phyloP scores from a whole-genome alignment of 2,797 vertebrate genomes.

The Trachurus trachurus region DNA sequence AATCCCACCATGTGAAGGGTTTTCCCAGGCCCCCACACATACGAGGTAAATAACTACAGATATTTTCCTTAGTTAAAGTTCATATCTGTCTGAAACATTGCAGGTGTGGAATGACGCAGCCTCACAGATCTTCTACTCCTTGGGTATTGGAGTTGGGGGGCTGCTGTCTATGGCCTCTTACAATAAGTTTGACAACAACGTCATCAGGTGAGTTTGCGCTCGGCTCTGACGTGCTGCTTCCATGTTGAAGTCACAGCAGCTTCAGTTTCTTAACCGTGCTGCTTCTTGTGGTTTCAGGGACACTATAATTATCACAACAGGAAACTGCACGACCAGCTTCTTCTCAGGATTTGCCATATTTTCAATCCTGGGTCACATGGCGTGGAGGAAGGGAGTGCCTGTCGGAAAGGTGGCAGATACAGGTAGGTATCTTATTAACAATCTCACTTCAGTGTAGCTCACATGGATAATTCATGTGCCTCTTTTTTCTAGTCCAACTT shows the following conservation, averaged over 20 bases:
- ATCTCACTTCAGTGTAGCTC: background rate
- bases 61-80: background rate
- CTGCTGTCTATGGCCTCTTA: constrained; percentile 91
- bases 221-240: background rate
- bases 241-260: background rate
- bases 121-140: constrained; percentile 91
- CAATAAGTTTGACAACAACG: constrained; percentile 91
- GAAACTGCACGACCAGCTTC: constrained; percentile 90
- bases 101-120: constrained; percentile 92
- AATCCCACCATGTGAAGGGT: too few species aligned
- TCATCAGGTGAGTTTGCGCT: constrained; percentile 84
- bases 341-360: constrained; percentile 91
- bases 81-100: constrained; percentile 16
- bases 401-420: constrained; percentile 87
- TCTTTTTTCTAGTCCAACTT: background rate
- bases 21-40: too few species aligned
- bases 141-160: constrained; percentile 90
- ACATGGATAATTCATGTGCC: background rate
- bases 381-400: constrained; percentile 87
- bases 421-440: constrained; percentile 70
- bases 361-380: constrained; percentile 91
- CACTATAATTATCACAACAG: constrained; percentile 87
- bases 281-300: constrained; percentile 78
- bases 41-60: background rate
- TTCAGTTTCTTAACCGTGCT: background rate